Percentiles rank a stretch among this genome's conserved stretches.
Evolutionary conservation across 1,140 invertebrate genomes (phyloP).

Genomic region (Diorhabda elongata): DNA sequence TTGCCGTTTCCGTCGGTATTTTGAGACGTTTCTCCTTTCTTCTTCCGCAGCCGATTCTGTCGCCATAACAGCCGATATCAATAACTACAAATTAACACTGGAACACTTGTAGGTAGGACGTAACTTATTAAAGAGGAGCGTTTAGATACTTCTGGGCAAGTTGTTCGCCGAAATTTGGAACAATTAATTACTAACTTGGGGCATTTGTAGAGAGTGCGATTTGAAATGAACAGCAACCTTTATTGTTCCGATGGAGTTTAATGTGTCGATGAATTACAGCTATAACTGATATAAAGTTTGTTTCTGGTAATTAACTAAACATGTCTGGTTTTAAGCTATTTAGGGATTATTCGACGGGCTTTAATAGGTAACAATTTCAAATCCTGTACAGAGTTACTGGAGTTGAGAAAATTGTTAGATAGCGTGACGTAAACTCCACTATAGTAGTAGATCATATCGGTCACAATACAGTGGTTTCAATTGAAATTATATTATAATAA

Average conservation of each 20-base stretch:
- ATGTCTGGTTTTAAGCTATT: conserved; percentile 6
- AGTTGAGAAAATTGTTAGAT: too few relatives aligned
- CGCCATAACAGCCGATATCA: conserved; percentile 5
- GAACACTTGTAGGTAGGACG: conserved; percentile 6
- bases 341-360: background rate
- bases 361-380: too few relatives aligned
- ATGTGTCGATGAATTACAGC: conserved; percentile 13
- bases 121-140: conserved; percentile 6
- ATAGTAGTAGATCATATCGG: too few relatives aligned
- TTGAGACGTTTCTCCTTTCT: background rate
- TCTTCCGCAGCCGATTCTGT: background rate
- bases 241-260: conserved; percentile 12
- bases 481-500: too few relatives aligned
- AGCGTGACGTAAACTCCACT: too few relatives aligned
- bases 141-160: background rate
- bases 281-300: conserved; percentile 13
- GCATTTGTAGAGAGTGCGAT: background rate
- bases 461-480: too few relatives aligned
- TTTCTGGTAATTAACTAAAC: conserved; percentile 12
- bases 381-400: too few relatives aligned
- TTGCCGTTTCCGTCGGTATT: background rate
- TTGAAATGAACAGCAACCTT: conserved; percentile 3
- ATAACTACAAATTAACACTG: conserved; percentile 11
- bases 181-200: conserved; percentile 12
- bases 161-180: conserved; percentile 4